These are phyloP conservation scores for Vimba vimba DNA, from an alignment of 2,113 vertebrate genomes.

Conservation along the genomic window DNA sequence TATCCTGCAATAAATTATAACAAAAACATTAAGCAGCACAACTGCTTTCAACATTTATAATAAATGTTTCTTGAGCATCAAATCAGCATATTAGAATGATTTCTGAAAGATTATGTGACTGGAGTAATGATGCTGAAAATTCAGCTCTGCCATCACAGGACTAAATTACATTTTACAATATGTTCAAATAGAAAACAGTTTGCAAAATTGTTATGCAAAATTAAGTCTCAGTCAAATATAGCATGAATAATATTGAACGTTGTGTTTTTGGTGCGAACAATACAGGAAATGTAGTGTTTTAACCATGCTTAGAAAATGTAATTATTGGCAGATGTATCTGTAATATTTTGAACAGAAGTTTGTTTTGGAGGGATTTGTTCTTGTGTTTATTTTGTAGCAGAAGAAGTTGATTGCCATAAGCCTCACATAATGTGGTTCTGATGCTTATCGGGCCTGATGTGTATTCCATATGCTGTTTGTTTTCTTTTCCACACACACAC, in stretches of 20 bases:
- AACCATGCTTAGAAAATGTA: background rate
- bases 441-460: constrained; percentile 71
- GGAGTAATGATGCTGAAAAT: background rate
- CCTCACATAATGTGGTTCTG: constrained; percentile 68
- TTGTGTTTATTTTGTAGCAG: constrained; percentile 57
- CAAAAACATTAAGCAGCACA: background rate
- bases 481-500: constrained; percentile 43
- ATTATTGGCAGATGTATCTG: background rate
- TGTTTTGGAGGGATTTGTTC: constrained; percentile 48
- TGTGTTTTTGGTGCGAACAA: background rate
- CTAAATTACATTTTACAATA: background rate
- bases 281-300: background rate
- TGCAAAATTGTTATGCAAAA: no score
- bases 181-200: background rate
- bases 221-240: no score
- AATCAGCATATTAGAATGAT: background rate
- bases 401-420: constrained; percentile 67
- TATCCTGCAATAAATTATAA: background rate
- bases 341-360: background rate
- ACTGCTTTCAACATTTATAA: background rate
- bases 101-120: background rate
- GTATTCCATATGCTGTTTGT: constrained; percentile 68
- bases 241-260: background rate
- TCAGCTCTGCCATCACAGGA: background rate
- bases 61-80: background rate